Evolutionary conservation across 2,797 vertebrate species (phyloP).

Genomic region (Tarsius wallacei): DNA sequence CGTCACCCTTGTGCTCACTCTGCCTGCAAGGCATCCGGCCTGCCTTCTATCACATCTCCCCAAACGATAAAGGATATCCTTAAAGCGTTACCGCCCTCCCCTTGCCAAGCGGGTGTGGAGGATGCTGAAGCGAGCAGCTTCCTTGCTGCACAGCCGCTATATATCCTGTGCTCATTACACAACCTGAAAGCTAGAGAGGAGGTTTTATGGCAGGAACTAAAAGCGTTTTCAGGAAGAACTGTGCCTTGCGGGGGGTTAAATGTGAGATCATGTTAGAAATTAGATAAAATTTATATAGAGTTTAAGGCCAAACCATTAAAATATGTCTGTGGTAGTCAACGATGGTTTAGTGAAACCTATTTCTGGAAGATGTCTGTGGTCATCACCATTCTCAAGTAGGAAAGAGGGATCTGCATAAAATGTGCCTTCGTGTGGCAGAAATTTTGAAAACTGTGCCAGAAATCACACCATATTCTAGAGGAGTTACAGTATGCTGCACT

Average conservation of each 20-base stretch:
- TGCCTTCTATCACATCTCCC: conserved; percentile 84
- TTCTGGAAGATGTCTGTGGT: neutral
- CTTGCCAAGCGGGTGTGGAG: conserved; percentile 22
- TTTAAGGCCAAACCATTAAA: conserved; percentile 56
- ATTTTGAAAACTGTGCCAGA: neutral
- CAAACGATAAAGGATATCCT: conserved; percentile 86
- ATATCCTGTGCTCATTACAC: conserved; percentile 40
- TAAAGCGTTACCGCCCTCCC: conserved; percentile 74
- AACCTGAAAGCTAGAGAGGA: conserved; percentile 64
- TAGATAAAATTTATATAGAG: conserved; percentile 56
- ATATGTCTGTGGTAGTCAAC: neutral
- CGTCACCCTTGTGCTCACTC: conserved; percentile 85
- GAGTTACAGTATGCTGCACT: neutral
- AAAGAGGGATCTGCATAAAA: neutral
- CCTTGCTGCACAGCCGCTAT: neutral
- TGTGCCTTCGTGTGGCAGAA: neutral
- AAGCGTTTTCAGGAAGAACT: conserved; percentile 49
- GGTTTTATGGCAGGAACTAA: conserved; percentile 62
- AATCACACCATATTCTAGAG: neutral
- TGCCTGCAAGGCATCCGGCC: conserved; percentile 80
- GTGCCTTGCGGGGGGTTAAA: conserved; percentile 32
- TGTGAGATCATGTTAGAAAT: conserved; percentile 70
- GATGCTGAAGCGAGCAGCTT: conserved; percentile 68
- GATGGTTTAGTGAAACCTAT: neutral
- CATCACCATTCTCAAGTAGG: neutral